phyloP scores from a whole-genome alignment of 2,888 invertebrate species.

The Nycteola revayana region DNA sequence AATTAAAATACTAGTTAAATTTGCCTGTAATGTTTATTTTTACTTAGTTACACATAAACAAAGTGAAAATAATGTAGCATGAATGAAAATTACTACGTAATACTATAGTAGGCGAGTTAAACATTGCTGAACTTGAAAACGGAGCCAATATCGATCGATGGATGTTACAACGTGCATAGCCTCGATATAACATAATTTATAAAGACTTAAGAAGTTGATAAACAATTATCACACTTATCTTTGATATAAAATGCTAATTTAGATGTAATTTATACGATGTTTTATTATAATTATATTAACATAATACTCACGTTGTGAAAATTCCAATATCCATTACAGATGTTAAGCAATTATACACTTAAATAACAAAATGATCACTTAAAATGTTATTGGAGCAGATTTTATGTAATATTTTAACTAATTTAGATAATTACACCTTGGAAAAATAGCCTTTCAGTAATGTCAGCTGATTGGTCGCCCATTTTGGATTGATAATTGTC shows the following conservation, averaged over 20 bases:
- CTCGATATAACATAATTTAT: too few species aligned
- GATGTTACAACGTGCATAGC: too few species aligned
- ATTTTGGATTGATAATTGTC: constrained; percentile 25
- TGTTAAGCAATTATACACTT: constrained; percentile 25
- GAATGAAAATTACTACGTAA: too few species aligned
- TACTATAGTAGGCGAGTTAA: too few species aligned
- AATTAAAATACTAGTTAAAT: too few species aligned
- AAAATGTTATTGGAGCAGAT: constrained; percentile 36
- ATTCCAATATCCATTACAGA: constrained; percentile 38
- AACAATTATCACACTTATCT: too few species aligned
- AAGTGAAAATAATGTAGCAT: too few species aligned
- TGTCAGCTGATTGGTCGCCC: constrained; percentile 73
- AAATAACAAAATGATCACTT: constrained; percentile 31
- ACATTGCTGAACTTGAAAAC: too few species aligned
- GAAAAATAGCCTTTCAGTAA: constrained; percentile 62
- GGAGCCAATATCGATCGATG: too few species aligned
- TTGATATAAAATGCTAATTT: background rate
- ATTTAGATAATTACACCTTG: constrained; percentile 58
- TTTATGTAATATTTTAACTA: constrained; percentile 76
- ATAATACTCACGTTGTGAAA: constrained; percentile 32
- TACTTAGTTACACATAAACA: too few species aligned
- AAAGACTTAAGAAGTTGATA: too few species aligned
- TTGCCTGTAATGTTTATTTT: too few species aligned
- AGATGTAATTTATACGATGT: background rate
- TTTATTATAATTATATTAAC: constrained; percentile 21